phyloP scores from a whole-genome alignment of 1,140 invertebrate species.

The Ectropis grisescens region DNA sequence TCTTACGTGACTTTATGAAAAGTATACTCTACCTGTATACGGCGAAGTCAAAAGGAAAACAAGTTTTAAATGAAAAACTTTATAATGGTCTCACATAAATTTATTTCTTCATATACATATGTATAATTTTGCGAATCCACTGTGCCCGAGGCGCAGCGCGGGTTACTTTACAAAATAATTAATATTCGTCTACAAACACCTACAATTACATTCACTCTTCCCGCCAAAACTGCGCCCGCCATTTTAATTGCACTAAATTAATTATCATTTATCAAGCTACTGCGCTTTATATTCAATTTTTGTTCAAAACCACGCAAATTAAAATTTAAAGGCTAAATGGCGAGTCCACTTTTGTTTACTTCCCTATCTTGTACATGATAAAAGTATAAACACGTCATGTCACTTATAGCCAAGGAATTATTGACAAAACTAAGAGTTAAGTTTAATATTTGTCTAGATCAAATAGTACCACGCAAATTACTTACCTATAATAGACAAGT shows the following conservation, averaged over 20 bases:
- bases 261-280: slow-evolving; percentile 19
- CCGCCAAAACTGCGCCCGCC: slow-evolving; percentile 31
- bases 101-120: slow-evolving; percentile 69
- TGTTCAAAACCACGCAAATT: slow-evolving; percentile 17
- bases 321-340: slow-evolving; percentile 30
- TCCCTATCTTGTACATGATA: too few relatives aligned
- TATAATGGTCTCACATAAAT: slow-evolving; percentile 63
- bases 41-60: too few relatives aligned
- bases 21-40: too few relatives aligned
- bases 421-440: too few relatives aligned
- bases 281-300: slow-evolving; percentile 7
- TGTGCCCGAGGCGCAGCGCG: slow-evolving; percentile 59
- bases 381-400: too few relatives aligned
- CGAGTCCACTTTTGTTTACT: too few relatives aligned
- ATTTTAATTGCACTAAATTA: slow-evolving; percentile 47
- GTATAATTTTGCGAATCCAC: slow-evolving; percentile 67
- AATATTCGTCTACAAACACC: slow-evolving; percentile 42
- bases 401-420: too few relatives aligned
- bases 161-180: slow-evolving; percentile 61
- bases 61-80: too few relatives aligned
- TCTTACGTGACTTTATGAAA: too few relatives aligned
- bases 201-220: slow-evolving; percentile 46
- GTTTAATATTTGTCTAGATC: too few relatives aligned
- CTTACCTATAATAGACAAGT: too few relatives aligned
- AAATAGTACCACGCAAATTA: too few relatives aligned